These are phyloP conservation scores for Polymixis flavicincta DNA, from an alignment of 2,888 invertebrate genomes.

Conservation along the genomic window DNA sequence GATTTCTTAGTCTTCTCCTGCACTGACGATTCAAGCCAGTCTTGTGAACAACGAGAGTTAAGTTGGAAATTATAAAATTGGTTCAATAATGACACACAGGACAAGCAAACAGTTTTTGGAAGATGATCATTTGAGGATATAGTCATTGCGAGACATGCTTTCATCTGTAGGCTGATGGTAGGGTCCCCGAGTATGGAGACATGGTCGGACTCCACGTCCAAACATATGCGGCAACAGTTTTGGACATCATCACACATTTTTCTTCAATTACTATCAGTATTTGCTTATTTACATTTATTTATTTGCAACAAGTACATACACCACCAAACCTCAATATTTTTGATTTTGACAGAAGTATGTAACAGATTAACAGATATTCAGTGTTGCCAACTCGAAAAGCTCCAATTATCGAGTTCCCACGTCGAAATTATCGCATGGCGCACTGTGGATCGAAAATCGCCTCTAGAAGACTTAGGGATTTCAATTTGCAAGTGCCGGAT, in stretches of 20 bases:
- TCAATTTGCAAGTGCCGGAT: no score
- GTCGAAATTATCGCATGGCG: no score
- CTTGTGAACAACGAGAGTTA: conserved; percentile 86
- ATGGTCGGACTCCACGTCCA: conserved; percentile 82
- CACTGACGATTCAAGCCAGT: conserved; percentile 84
- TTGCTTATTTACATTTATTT: not conserved
- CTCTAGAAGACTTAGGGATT: no score
- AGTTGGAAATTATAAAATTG: conserved; percentile 87
- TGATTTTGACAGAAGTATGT: not conserved
- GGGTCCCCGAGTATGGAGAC: conserved; percentile 83
- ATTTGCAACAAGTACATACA: no score
- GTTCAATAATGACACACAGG: conserved; percentile 82
- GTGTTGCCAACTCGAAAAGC: no score
- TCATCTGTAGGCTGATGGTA: conserved; percentile 82
- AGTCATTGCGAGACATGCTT: conserved; percentile 82
- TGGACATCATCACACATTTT: conserved; percentile 80
- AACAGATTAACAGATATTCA: no score
- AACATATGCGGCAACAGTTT: conserved; percentile 85
- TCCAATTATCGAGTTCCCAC: no score
- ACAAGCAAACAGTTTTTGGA: conserved; percentile 82
- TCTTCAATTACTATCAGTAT: not conserved
- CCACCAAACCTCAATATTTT: not conserved
- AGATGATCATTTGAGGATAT: conserved; percentile 79
- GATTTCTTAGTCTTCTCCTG: conserved; percentile 80
- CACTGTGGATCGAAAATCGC: no score